Conservation (phyloP, 2,888 invertebrate species). For the Apamea crenata region DNA sequence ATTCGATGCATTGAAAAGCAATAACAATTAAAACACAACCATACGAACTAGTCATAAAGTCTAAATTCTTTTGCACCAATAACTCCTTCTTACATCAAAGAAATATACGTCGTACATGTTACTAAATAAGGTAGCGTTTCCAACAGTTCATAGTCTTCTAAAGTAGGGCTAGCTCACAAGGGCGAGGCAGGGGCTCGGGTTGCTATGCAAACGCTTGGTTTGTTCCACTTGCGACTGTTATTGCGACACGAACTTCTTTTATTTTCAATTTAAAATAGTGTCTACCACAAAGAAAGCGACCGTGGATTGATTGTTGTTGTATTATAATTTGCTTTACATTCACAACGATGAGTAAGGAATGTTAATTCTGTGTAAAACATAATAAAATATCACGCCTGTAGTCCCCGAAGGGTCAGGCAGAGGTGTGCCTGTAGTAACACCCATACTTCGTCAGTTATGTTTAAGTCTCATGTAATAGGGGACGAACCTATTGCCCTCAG, state of each 20-base stretch:
- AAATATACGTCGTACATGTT: conserved; percentile 6
- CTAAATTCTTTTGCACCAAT: conserved; percentile 28
- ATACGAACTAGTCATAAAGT: accelerated
- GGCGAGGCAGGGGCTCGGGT: conserved; percentile 75
- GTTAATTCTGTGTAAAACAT: neutral
- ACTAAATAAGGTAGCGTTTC: conserved; percentile 52
- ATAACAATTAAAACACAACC: conserved; percentile 56
- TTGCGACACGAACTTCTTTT: conserved; percentile 48
- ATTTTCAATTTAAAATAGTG: conserved; percentile 6
- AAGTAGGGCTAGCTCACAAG: conserved; percentile 65
- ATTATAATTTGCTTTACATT: neutral
- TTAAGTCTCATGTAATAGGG: neutral
- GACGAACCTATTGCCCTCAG: neutral
- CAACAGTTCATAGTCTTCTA: conserved; percentile 22
- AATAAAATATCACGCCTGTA: neutral
- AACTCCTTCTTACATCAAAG: neutral
- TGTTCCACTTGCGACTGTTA: conserved; percentile 67
- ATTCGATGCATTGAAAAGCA: conserved; percentile 61
- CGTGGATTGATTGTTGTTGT: conserved; percentile 6
- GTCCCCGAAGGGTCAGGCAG: neutral
- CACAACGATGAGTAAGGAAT: neutral
- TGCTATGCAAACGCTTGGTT: conserved; percentile 76
- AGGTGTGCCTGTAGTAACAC: neutral
- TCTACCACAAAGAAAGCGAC: conserved; percentile 34
- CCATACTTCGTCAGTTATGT: neutral